Conservation (phyloP, 2,113 vertebrate species). For the Tonatia bakeri region DNA sequence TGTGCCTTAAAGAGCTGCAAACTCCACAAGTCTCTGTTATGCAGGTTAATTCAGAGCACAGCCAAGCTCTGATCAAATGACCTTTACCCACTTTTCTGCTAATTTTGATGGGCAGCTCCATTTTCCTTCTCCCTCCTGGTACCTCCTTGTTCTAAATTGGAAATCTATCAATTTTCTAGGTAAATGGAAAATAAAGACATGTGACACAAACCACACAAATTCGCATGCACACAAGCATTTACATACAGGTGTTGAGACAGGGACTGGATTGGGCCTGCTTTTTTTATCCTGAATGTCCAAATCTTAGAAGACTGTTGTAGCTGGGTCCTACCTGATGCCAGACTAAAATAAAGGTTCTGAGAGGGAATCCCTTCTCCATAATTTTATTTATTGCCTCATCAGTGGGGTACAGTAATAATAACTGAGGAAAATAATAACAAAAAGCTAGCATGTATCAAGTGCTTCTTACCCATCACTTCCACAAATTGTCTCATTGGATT, state of each 20-base stretch:
- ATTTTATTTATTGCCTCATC: not conserved
- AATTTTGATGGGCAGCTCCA: conserved; percentile 71
- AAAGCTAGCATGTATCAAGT: not conserved
- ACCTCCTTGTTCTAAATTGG: conserved; percentile 57
- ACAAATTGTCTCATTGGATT: not conserved
- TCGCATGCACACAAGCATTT: not conserved
- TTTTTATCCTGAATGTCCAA: not conserved
- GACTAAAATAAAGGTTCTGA: conserved; percentile 32
- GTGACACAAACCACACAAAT: conserved; percentile 6
- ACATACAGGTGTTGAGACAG: not conserved
- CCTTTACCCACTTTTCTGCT: conserved; percentile 56
- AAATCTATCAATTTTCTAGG: conserved; percentile 58
- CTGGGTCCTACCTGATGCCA: not conserved
- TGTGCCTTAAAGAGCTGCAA: conserved; percentile 67
- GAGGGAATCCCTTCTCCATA: not conserved
- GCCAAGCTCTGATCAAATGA: conserved; percentile 73
- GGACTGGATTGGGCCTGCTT: not conserved
- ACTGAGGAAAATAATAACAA: not conserved
- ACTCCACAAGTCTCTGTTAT: conserved; percentile 67
- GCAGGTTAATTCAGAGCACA: conserved; percentile 56
- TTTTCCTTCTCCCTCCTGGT: conserved; percentile 57
- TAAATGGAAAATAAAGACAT: conserved; percentile 64
- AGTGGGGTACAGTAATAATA: not conserved
- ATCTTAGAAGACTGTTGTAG: not conserved
- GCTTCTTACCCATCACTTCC: not conserved